These are phyloP conservation scores for Diploptera punctata DNA, from an alignment of 2,888 invertebrate species.

Conservation along the genomic window DNA sequence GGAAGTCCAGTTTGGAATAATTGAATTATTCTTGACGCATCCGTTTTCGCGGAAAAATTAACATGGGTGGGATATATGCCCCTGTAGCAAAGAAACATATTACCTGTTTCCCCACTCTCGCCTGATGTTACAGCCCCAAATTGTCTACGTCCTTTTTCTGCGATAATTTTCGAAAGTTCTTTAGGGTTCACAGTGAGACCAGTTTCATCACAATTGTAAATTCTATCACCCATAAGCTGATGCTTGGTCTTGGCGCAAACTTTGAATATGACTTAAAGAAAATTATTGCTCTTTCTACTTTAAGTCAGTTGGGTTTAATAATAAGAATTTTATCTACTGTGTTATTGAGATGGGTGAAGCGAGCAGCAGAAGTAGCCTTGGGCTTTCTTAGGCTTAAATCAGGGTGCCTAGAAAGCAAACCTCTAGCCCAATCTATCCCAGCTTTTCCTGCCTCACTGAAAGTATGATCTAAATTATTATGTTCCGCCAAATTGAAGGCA, in stretches of 20 bases:
- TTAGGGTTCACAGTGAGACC: conserved; percentile 46
- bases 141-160: conserved; percentile 49
- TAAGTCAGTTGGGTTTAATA: too few relatives aligned
- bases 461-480: background rate
- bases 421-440: background rate
- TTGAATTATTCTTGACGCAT: conserved; percentile 46
- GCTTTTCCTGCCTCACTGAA: background rate
- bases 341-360: background rate
- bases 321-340: background rate
- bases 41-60: conserved; percentile 50
- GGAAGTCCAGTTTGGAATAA: too few relatives aligned
- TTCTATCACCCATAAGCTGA: too few relatives aligned
- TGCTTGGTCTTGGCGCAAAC: too few relatives aligned
- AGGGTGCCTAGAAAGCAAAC: background rate
- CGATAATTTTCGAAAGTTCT: conserved; percentile 47
- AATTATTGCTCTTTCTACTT: too few relatives aligned
- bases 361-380: too few relatives aligned
- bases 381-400: too few relatives aligned
- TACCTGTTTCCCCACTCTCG: conserved; percentile 49
- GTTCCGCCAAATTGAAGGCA: too few relatives aligned
- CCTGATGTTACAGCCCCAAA: conserved; percentile 49
- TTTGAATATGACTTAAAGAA: too few relatives aligned
- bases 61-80: conserved; percentile 48
- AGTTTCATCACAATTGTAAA: conserved; percentile 40
- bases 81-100: conserved; percentile 49